Conservation (phyloP, 2,888 invertebrate species). For the Melanotus villosus region DNA sequence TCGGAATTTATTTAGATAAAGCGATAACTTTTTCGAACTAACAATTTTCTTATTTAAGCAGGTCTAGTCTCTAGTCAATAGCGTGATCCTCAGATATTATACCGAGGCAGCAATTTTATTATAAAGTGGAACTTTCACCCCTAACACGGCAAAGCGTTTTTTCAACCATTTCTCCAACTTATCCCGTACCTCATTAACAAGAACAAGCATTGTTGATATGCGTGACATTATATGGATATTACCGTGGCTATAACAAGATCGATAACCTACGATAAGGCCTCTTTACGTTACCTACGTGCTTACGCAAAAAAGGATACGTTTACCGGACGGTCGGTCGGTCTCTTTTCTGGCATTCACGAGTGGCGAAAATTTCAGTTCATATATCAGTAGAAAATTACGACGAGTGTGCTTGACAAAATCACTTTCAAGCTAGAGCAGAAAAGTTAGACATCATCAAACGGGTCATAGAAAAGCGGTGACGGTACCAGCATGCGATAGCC, state of each 20-base stretch:
- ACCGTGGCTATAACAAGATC: slow-evolving; percentile 20
- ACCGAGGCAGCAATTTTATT: slow-evolving; percentile 30
- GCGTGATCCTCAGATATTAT: slow-evolving; percentile 38
- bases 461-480: slow-evolving; percentile 42
- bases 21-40: slow-evolving; percentile 31
- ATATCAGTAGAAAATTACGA: slow-evolving; percentile 11
- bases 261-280: slow-evolving; percentile 15
- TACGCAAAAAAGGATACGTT: neutral
- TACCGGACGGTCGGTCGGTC: neutral
- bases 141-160: slow-evolving; percentile 17
- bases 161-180: slow-evolving; percentile 12
- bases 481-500: slow-evolving; percentile 47
- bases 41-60: slow-evolving; percentile 40
- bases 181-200: slow-evolving; percentile 20
- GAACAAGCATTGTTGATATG: slow-evolving; percentile 27
- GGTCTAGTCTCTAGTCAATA: slow-evolving; percentile 34
- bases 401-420: slow-evolving; percentile 39
- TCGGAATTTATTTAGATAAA: slow-evolving; percentile 48
- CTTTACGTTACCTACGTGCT: slow-evolving; percentile 10
- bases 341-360: neutral
- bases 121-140: slow-evolving; percentile 33
- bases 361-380: neutral
- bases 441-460: slow-evolving; percentile 40
- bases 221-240: slow-evolving; percentile 26
- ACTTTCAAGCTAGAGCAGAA: slow-evolving; percentile 32